Evolutionary conservation across 2,797 vertebrate genomes (phyloP).

Genomic region (Anguilla pacifica): DNA sequence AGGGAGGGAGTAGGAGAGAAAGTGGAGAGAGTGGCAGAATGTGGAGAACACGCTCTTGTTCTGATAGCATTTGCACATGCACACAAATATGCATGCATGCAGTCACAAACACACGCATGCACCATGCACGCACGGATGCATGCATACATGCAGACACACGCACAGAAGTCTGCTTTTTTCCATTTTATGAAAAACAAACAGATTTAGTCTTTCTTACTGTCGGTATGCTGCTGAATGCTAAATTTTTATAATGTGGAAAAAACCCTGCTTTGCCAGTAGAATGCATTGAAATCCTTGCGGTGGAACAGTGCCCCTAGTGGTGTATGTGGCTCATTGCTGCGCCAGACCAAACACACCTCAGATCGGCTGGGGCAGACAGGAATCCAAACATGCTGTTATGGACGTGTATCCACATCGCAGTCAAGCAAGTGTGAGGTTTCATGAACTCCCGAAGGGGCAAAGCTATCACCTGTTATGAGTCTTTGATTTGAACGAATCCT

Average conservation of each 20-base stretch:
- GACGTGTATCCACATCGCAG: not conserved
- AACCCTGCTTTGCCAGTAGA: not conserved
- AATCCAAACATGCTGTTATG: not conserved
- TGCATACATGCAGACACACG: not conserved
- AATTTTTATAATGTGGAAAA: not conserved
- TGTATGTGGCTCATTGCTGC: not conserved
- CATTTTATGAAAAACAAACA: not conserved
- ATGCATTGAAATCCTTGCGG: not conserved
- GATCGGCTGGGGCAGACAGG: not conserved
- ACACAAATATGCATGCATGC: not conserved
- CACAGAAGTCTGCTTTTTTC: not conserved
- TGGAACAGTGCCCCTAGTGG: slow-evolving; percentile 16
- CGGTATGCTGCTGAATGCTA: not conserved
- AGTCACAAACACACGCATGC: not conserved
- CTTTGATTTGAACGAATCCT: not conserved
- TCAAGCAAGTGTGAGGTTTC: not conserved
- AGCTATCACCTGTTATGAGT: not conserved
- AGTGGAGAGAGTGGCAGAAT: slow-evolving; percentile 14
- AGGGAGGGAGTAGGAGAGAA: not conserved
- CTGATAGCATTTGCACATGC: not conserved
- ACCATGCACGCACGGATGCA: not conserved
- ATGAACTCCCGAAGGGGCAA: not conserved
- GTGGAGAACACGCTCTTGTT: not conserved
- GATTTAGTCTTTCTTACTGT: not conserved
- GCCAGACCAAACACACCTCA: not conserved